Conservation (phyloP, 2,888 invertebrate species). For the Catotricha subobsoleta region DNA sequence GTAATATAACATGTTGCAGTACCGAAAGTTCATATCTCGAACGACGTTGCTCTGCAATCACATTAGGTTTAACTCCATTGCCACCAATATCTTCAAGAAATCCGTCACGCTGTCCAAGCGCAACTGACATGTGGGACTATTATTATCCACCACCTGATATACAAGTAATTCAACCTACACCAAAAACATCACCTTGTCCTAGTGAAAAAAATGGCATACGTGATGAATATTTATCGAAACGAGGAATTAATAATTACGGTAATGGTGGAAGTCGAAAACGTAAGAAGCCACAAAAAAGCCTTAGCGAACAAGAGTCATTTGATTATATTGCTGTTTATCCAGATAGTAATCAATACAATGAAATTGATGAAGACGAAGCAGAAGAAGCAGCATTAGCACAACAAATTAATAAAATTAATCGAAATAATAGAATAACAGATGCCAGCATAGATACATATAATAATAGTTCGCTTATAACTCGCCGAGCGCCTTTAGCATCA, state of each 20-base stretch:
- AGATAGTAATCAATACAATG: constrained; percentile 3
- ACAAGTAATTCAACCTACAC: constrained; percentile 58
- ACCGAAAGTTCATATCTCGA: constrained; percentile 71
- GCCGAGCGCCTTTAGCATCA: constrained; percentile 60
- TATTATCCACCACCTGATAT: constrained; percentile 38
- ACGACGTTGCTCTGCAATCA: constrained; percentile 60
- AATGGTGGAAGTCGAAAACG: background rate
- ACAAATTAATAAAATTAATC: constrained; percentile 1
- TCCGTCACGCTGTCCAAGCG: constrained; percentile 17
- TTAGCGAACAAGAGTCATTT: constrained; percentile 7
- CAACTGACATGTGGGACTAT: constrained; percentile 31
- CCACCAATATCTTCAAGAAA: constrained; percentile 26
- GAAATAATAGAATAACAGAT: background rate
- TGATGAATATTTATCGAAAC: constrained; percentile 27
- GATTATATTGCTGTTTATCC: constrained; percentile 10
- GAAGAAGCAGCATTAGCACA: constrained; percentile 2
- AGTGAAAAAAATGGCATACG: constrained; percentile 36
- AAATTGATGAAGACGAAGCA: constrained; percentile 5
- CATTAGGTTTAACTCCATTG: constrained; percentile 48
- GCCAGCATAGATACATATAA: background rate
- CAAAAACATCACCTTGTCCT: constrained; percentile 65
- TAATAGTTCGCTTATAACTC: constrained; percentile 17
- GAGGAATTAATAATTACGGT: constrained; percentile 3
- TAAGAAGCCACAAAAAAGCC: constrained; percentile 5
- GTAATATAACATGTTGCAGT: constrained; percentile 70